Percentiles rank a stretch among this genome's conserved stretches.
Evolutionary conservation across 2,113 vertebrate genomes (phyloP).

Genomic region (Plectropomus leopardus): DNA sequence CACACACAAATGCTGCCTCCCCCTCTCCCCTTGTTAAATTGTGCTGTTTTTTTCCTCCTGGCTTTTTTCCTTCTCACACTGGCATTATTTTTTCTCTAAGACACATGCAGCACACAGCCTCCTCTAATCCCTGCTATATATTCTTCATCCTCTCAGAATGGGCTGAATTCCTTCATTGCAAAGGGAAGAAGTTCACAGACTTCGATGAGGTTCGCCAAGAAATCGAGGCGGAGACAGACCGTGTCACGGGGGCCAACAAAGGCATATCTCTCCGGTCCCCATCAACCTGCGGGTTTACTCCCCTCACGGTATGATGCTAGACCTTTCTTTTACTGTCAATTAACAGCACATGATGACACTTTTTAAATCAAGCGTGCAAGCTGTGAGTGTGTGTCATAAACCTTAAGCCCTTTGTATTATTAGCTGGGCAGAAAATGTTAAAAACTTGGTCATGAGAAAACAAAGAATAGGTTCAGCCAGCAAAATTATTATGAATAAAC

Average conservation of each 20-base stretch:
- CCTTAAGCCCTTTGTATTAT: not conserved
- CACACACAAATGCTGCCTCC: slow-evolving; percentile 7
- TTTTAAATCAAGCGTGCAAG: slow-evolving; percentile 19
- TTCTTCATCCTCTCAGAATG: slow-evolving; percentile 85
- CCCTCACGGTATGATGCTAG: slow-evolving; percentile 88
- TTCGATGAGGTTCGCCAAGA: slow-evolving; percentile 95
- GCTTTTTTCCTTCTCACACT: slow-evolving; percentile 22
- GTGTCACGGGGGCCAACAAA: slow-evolving; percentile 94
- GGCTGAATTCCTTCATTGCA: slow-evolving; percentile 96
- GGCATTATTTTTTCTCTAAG: slow-evolving; percentile 44
- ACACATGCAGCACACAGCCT: slow-evolving; percentile 14
- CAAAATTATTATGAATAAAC: not conserved
- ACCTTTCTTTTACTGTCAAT: not conserved
- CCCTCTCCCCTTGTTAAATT: slow-evolving; percentile 33
- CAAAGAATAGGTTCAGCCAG: not conserved
- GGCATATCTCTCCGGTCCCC: slow-evolving; percentile 95
- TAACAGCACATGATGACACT: slow-evolving; percentile 6
- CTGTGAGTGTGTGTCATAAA: slow-evolving; percentile 47
- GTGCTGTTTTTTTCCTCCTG: not conserved
- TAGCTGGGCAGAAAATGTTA: not conserved
- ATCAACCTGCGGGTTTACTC: slow-evolving; percentile 94
- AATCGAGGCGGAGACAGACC: slow-evolving; percentile 95
- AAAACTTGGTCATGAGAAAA: slow-evolving; percentile 25
- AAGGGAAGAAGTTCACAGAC: slow-evolving; percentile 95
- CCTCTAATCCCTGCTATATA: slow-evolving; percentile 35